phyloP scores from a whole-genome alignment of 2,888 invertebrate genomes.

The Glaucopsyche alexis region DNA sequence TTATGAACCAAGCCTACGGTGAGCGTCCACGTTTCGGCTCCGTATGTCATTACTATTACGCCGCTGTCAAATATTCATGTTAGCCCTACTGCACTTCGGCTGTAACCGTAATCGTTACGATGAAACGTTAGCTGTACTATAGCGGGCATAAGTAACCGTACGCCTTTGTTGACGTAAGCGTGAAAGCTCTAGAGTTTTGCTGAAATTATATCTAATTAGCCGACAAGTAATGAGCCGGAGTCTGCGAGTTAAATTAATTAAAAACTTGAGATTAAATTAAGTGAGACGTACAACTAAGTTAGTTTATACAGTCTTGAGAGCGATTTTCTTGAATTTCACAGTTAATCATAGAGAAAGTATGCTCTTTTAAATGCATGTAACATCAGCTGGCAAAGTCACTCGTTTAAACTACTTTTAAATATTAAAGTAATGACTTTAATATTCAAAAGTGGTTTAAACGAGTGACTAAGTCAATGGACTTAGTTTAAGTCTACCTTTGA shows the following conservation, averaged over 20 bases:
- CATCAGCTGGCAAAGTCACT: not conserved
- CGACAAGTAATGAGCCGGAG: not conserved
- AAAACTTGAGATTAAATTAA: constrained; percentile 10
- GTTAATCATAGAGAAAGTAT: not conserved
- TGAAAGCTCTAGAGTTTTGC: not conserved
- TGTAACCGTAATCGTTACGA: no score
- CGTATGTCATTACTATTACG: no score
- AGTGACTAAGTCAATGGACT: not conserved
- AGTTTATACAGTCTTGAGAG: not conserved
- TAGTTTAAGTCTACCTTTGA: no score
- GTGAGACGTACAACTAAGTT: not conserved
- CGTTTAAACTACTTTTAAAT: not conserved
- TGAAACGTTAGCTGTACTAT: no score
- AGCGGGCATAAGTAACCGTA: not conserved
- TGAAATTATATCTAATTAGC: not conserved
- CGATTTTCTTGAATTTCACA: not conserved
- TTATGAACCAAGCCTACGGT: no score
- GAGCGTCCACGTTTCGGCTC: no score
- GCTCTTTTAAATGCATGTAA: not conserved
- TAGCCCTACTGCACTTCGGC: no score
- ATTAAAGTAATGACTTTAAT: no score
- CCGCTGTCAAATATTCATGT: no score
- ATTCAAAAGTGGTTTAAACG: not conserved
- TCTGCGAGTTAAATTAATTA: constrained; percentile 14
- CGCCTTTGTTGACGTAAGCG: not conserved